Percentiles rank a stretch among this genome's conserved stretches.
phyloP scores from a whole-genome alignment of 64 coral and sea anemone species.

The Cladopsammia gracilis region DNA sequence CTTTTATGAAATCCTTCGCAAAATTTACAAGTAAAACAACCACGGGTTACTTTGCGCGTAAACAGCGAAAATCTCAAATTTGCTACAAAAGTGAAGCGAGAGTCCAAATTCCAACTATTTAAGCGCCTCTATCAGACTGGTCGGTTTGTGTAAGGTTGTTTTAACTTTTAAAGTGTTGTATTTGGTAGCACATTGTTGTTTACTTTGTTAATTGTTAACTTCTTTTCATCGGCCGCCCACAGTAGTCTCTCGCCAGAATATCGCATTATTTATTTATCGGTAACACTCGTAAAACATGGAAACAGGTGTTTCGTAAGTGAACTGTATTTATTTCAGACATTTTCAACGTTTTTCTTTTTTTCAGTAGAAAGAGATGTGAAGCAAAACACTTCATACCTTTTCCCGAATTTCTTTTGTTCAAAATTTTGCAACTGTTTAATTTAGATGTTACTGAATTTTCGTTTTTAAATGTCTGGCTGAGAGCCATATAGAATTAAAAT shows the following conservation, averaged over 20 bases:
- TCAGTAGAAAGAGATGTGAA: neutral
- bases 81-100: neutral
- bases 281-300: neutral
- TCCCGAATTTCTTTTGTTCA: no score
- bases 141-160: neutral
- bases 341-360: neutral
- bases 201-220: constrained; percentile 39
- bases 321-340: neutral
- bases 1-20: no score
- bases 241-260: neutral
- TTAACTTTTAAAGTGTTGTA: constrained; percentile 23
- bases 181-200: constrained; percentile 2
- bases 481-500: constrained; percentile 11
- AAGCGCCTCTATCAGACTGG: neutral
- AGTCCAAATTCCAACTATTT: neutral
- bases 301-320: neutral
- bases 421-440: no score
- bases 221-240: neutral
- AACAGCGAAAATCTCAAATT: neutral
- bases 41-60: no score
- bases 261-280: constrained; percentile 24
- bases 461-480: neutral
- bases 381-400: neutral
- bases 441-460: neutral
- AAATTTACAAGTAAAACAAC: no score